Percentiles rank a stretch among this genome's conserved stretches.
Evolutionary conservation across 1,140 invertebrate genomes (phyloP).

Genomic region (Diuraphis noxia): DNA sequence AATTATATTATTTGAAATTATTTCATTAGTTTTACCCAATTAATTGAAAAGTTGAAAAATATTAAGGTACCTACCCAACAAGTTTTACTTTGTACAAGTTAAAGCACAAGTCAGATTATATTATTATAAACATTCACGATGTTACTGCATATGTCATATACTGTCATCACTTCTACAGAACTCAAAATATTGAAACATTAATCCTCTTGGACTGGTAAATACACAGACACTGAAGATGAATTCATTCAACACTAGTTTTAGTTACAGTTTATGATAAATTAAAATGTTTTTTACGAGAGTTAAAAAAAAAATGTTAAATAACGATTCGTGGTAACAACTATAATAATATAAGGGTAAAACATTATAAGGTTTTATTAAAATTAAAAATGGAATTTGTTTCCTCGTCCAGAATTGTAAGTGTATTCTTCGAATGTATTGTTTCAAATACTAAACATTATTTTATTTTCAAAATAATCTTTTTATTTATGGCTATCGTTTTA

Average conservation of each 20-base stretch:
- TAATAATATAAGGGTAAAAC: neutral
- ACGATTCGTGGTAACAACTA: neutral
- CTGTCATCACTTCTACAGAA: neutral
- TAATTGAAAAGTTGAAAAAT: neutral
- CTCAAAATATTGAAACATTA: neutral
- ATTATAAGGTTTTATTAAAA: neutral
- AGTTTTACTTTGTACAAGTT: neutral
- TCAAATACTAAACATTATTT: constrained; percentile 1
- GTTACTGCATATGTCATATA: neutral
- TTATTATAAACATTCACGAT: neutral
- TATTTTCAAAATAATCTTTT: neutral
- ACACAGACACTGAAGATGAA: neutral
- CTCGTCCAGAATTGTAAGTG: neutral
- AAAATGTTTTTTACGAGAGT: neutral
- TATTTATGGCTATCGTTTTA: neutral
- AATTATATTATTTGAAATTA: neutral
- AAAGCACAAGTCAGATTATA: neutral
- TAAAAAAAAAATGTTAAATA: neutral
- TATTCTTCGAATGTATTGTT: neutral
- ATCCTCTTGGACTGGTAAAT: neutral
- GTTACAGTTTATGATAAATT: neutral
- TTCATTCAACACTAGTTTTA: neutral
- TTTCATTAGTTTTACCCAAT: neutral
- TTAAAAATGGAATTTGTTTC: neutral
- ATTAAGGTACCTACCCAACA: neutral